Percentiles rank a stretch among this genome's conserved stretches.
These are phyloP conservation scores for Sternarchorhynchus goeldii DNA, from an alignment of 2,797 vertebrate species.

Conservation along the genomic window DNA sequence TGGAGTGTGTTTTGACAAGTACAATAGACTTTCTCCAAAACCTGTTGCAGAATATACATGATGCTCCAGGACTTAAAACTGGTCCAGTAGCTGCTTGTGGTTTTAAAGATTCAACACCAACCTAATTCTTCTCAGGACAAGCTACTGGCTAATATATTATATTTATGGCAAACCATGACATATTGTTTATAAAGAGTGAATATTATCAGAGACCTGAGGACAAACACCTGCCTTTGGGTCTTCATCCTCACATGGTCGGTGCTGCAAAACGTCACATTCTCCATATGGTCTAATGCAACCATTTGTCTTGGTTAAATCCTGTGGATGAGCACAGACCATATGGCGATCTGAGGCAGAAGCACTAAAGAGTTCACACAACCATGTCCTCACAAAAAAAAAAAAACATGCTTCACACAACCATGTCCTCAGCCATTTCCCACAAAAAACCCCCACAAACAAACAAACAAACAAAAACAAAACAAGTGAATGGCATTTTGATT, in stretches of 20 bases:
- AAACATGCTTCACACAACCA: background rate
- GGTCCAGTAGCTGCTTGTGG: too few relatives aligned
- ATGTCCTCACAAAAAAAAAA: background rate
- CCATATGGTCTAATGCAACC: constrained; percentile 28
- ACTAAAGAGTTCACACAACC: constrained; percentile 18
- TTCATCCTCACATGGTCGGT: background rate
- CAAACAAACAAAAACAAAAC: too few relatives aligned
- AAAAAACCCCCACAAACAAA: background rate
- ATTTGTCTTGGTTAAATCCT: constrained; percentile 38
- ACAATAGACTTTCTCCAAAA: too few relatives aligned
- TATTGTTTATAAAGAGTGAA: background rate
- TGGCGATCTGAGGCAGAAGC: too few relatives aligned
- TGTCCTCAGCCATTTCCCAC: constrained; percentile 6
- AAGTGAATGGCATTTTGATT: too few relatives aligned
- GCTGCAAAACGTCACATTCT: background rate
- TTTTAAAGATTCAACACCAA: too few relatives aligned
- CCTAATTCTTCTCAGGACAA: too few relatives aligned
- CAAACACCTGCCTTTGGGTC: background rate
- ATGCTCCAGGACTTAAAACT: too few relatives aligned
- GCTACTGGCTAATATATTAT: background rate
- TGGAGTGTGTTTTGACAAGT: too few relatives aligned
- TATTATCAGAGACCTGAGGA: background rate
- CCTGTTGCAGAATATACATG: too few relatives aligned
- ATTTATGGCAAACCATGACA: background rate
- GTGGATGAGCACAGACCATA: constrained; percentile 8